A percentile compares a stretch with the other conserved stretches of the same genome.
Evolutionary conservation across 2,888 invertebrate species (phyloP).

Genomic region (Tetanocera ferruginea): DNA sequence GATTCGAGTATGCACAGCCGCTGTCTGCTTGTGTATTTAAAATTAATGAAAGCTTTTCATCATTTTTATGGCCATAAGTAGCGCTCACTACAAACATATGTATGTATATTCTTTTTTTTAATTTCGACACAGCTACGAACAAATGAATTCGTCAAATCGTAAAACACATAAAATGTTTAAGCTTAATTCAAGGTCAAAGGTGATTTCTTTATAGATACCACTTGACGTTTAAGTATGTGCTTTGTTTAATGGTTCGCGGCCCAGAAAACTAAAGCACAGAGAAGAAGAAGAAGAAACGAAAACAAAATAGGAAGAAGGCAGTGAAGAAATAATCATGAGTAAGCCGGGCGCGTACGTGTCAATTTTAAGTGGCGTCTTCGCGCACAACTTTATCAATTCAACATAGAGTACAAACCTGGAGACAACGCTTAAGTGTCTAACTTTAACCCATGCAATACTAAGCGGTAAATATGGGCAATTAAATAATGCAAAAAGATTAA

Average conservation of each 20-base stretch:
- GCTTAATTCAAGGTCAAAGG: conserved; percentile 25
- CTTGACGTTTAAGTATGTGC: conserved; percentile 7
- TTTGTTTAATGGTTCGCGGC: neutral
- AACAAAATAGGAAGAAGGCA: neutral
- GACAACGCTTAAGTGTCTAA: neutral
- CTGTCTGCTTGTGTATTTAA: conserved; percentile 5
- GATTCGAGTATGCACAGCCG: neutral
- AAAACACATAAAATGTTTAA: neutral
- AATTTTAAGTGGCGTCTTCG: conserved; percentile 46
- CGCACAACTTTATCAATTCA: conserved; percentile 19
- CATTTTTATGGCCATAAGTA: conserved; percentile 28
- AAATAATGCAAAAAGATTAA: neutral
- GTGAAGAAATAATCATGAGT: neutral
- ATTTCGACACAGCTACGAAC: neutral
- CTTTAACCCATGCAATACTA: neutral
- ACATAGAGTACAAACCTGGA: neutral
- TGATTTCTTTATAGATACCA: conserved; percentile 33
- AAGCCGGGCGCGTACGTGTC: conserved; percentile 35
- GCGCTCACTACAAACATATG: neutral
- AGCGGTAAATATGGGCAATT: neutral
- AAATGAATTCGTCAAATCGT: neutral
- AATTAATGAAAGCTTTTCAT: conserved; percentile 37
- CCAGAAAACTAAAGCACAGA: neutral
- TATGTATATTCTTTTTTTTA: neutral
- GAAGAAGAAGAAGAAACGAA: neutral